Evolutionary conservation across 2,113 vertebrate species (phyloP).

Genomic region (Gallinago undulata): DNA sequence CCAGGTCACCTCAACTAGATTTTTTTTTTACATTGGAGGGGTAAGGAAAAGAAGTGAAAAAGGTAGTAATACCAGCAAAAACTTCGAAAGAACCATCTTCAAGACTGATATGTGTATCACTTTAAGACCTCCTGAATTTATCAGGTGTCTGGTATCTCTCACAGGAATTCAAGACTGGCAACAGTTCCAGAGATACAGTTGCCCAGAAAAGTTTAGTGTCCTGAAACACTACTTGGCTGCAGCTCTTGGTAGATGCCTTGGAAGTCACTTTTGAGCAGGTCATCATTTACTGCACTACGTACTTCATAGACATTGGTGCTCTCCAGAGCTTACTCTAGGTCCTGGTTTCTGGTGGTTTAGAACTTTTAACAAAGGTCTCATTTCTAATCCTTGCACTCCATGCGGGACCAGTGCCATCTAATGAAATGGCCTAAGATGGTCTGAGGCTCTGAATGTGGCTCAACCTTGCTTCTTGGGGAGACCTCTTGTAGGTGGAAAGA

Average conservation of each 20-base stretch:
- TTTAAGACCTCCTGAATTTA: conserved; percentile 37
- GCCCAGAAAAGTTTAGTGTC: not conserved
- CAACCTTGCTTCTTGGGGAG: not conserved
- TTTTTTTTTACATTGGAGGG: not conserved
- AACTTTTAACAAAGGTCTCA: not conserved
- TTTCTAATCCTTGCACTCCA: not conserved
- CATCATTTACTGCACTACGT: not conserved
- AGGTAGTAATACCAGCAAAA: not conserved
- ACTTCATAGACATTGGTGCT: not conserved
- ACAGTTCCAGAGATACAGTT: not conserved
- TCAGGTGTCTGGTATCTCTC: conserved; percentile 11
- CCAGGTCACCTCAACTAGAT: not conserved
- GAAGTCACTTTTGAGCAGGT: conserved; percentile 35
- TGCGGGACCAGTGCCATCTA: not conserved
- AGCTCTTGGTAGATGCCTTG: not conserved
- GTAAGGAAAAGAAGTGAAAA: not conserved
- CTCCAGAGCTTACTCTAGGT: not conserved
- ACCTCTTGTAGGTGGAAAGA: not conserved
- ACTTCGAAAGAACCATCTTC: not conserved
- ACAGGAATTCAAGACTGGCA: conserved; percentile 4
- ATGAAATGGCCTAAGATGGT: not conserved
- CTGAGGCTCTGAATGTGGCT: not conserved
- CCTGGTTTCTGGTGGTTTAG: not conserved
- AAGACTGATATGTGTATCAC: not conserved
- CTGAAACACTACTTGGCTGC: conserved; percentile 12